Conservation (phyloP, 2,888 invertebrate genomes). For the Didymodactylos carnosus region DNA sequence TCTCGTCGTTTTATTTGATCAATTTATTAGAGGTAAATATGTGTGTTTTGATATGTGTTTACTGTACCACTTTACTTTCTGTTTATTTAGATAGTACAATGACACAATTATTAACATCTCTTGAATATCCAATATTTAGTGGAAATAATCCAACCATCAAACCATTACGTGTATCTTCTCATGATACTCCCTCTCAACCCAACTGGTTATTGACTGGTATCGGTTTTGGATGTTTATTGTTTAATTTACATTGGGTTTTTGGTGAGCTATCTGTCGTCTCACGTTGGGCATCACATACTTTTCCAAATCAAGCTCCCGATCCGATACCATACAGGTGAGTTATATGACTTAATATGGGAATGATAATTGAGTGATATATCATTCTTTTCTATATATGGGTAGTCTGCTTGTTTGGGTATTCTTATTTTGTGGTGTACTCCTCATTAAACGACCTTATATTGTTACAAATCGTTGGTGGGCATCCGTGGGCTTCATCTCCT, state of each 20-base stretch:
- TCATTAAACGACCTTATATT: background rate
- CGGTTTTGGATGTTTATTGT: constrained; percentile 30
- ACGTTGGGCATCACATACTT: constrained; percentile 29
- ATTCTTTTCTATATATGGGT: background rate
- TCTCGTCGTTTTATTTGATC: background rate
- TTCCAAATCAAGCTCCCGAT: constrained; percentile 27
- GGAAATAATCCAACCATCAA: too few species aligned
- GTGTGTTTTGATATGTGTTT: constrained; percentile 29
- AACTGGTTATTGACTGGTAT: constrained; percentile 23
- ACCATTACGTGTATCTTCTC: background rate
- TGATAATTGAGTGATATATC: background rate
- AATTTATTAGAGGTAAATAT: constrained; percentile 21
- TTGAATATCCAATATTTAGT: too few species aligned
- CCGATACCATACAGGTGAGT: constrained; percentile 32
- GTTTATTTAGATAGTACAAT: constrained; percentile 15
- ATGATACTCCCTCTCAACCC: constrained; percentile 11
- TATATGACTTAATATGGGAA: too few species aligned
- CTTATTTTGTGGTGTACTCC: background rate
- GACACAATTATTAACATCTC: background rate
- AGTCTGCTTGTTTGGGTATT: background rate
- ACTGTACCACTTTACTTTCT: constrained; percentile 28
- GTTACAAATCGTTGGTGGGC: constrained; percentile 21
- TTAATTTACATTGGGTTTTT: constrained; percentile 27
- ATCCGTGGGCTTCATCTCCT: constrained; percentile 20
- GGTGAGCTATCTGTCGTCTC: constrained; percentile 30